Evolutionary conservation across 1,140 invertebrate genomes (phyloP).

Genomic region (Pseudomyrmex dendroicus): DNA sequence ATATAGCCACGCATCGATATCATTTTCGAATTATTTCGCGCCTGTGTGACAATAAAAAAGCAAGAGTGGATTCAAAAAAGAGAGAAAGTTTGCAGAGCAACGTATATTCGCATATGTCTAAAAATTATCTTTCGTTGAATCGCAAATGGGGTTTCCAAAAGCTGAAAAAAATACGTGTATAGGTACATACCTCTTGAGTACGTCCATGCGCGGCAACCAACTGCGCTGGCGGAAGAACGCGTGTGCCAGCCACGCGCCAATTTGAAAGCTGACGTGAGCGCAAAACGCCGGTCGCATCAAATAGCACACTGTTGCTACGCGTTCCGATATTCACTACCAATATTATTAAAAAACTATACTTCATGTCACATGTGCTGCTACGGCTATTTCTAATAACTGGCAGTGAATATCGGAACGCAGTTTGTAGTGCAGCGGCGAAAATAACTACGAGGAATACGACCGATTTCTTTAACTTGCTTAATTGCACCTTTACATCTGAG

Average conservation of each 20-base stretch:
- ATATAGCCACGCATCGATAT: slow-evolving; percentile 11
- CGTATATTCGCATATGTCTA: too few relatives aligned
- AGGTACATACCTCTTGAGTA: neutral
- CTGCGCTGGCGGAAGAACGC: neutral
- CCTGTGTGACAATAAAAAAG: neutral
- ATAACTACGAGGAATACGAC: too few relatives aligned
- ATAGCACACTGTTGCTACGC: neutral
- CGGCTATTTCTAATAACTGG: too few relatives aligned
- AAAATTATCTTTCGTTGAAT: too few relatives aligned
- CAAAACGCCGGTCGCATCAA: neutral
- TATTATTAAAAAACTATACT: too few relatives aligned
- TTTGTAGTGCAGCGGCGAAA: too few relatives aligned
- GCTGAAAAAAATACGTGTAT: neutral
- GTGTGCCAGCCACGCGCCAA: slow-evolving; percentile 15
- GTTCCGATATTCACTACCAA: too few relatives aligned
- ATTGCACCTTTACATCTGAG: too few relatives aligned
- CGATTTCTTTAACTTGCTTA: too few relatives aligned
- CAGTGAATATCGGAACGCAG: too few relatives aligned
- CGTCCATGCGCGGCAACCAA: slow-evolving; percentile 4
- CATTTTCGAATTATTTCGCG: slow-evolving; percentile 18
- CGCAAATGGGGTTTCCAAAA: too few relatives aligned
- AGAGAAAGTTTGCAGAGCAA: neutral
- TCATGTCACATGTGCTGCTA: neutral
- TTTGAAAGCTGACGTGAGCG: slow-evolving; percentile 49
- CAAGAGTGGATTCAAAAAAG: slow-evolving; percentile 10